A percentile compares a stretch with the other conserved stretches of the same genome.
Evolutionary conservation across 2,888 invertebrate genomes (phyloP).

Genomic region (Andrena chrysosceles): DNA sequence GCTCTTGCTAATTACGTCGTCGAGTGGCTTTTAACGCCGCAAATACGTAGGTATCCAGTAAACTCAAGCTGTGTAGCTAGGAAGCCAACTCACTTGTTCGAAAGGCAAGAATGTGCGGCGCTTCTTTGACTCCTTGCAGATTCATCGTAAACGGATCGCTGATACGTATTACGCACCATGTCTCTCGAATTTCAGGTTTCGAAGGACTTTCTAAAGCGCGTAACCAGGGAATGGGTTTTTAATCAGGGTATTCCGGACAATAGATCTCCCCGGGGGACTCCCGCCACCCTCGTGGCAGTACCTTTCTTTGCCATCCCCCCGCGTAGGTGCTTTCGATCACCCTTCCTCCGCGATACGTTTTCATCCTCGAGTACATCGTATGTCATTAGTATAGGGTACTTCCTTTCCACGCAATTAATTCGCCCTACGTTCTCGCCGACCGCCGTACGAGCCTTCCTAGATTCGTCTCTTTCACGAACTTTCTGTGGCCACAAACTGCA

Average conservation of each 20-base stretch:
- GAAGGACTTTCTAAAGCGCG: slow-evolving; percentile 68
- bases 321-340: slow-evolving; percentile 74
- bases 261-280: slow-evolving; percentile 80
- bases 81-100: neutral
- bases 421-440: slow-evolving; percentile 56
- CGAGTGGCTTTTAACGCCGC: slow-evolving; percentile 52
- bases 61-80: slow-evolving; percentile 1
- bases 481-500: neutral
- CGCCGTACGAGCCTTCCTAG: neutral
- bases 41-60: neutral
- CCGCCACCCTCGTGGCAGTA: slow-evolving; percentile 76
- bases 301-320: slow-evolving; percentile 76
- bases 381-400: slow-evolving; percentile 53
- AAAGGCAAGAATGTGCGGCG: neutral
- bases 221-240: slow-evolving; percentile 82
- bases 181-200: slow-evolving; percentile 69
- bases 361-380: slow-evolving; percentile 54
- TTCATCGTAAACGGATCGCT: slow-evolving; percentile 53
- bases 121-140: slow-evolving; percentile 4
- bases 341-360: slow-evolving; percentile 67
- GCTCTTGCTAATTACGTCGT: slow-evolving; percentile 47
- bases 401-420: slow-evolving; percentile 72
- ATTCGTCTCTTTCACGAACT: neutral
- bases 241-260: slow-evolving; percentile 84
- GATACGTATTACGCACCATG: slow-evolving; percentile 50